Conservation (phyloP, 2,888 invertebrate species). For the Eucriotettix oculatus region DNA sequence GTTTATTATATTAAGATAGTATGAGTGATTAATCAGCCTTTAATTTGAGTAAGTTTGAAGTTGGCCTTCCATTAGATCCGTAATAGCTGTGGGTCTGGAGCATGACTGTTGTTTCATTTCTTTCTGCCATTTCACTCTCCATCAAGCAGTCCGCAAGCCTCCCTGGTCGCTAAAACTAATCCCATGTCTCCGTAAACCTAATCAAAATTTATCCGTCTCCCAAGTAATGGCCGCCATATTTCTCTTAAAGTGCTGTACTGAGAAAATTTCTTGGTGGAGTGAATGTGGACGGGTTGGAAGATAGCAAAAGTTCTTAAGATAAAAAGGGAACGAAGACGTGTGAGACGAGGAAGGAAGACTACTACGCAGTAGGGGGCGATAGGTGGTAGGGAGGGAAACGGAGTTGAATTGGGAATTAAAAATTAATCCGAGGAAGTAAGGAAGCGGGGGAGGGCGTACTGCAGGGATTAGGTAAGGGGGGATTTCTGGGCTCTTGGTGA, state of each 20-base stretch:
- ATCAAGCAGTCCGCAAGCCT: not conserved
- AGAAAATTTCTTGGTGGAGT: not conserved
- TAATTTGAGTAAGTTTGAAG: too few relatives aligned
- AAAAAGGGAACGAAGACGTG: not conserved
- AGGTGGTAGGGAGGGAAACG: not conserved
- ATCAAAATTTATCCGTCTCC: not conserved
- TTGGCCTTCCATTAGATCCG: too few relatives aligned
- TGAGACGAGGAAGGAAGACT: not conserved
- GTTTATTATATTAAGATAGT: too few relatives aligned
- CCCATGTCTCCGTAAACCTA: not conserved
- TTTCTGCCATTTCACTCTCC: not conserved
- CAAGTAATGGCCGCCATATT: not conserved
- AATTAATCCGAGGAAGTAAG: not conserved
- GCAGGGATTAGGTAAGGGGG: not conserved
- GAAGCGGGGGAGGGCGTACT: not conserved
- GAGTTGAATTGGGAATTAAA: not conserved
- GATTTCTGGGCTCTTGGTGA: not conserved
- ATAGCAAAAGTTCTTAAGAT: too few relatives aligned
- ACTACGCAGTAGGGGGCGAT: not conserved
- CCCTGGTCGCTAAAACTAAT: not conserved
- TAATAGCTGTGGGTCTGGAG: too few relatives aligned
- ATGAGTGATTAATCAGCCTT: too few relatives aligned
- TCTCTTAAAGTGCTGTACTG: not conserved
- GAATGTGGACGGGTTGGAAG: too few relatives aligned
- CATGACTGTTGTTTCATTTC: not conserved